phyloP scores from a whole-genome alignment of 2,888 invertebrate species.

The Phengaris alcon region DNA sequence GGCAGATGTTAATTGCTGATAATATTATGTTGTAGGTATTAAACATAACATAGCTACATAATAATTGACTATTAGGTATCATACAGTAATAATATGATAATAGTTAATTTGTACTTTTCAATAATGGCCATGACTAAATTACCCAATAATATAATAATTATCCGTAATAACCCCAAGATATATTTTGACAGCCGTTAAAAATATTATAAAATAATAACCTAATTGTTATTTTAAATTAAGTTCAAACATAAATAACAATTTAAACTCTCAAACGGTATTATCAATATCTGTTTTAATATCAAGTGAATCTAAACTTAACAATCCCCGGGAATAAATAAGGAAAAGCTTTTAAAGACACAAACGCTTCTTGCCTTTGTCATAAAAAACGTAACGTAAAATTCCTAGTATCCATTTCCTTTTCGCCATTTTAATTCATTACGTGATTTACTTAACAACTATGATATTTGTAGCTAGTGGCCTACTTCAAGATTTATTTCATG shows the following conservation, averaged over 20 bases:
- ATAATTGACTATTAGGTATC: no score
- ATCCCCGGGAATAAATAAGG: background rate
- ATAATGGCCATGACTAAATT: no score
- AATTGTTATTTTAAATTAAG: no score
- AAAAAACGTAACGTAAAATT: conserved; percentile 6
- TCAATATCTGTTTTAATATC: background rate
- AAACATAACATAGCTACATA: no score
- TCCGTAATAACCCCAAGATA: no score
- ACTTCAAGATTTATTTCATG: background rate
- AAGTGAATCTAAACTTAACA: background rate
- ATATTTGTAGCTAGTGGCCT: conserved; percentile 13
- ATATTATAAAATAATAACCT: no score
- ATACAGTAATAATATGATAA: no score
- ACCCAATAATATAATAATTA: no score
- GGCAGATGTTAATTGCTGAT: no score
- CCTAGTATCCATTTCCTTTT: background rate
- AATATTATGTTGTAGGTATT: no score
- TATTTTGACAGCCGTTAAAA: no score
- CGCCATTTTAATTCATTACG: conserved; percentile 20
- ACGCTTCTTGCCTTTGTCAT: background rate
- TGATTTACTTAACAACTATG: background rate
- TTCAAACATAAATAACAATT: background rate
- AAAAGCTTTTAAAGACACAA: conserved; percentile 6
- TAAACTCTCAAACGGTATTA: background rate
- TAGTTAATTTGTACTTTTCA: no score